Base-by-base conservation (phyloP, 1,140 invertebrate genomes). In the Stegodyphus mimosarum region DNA sequence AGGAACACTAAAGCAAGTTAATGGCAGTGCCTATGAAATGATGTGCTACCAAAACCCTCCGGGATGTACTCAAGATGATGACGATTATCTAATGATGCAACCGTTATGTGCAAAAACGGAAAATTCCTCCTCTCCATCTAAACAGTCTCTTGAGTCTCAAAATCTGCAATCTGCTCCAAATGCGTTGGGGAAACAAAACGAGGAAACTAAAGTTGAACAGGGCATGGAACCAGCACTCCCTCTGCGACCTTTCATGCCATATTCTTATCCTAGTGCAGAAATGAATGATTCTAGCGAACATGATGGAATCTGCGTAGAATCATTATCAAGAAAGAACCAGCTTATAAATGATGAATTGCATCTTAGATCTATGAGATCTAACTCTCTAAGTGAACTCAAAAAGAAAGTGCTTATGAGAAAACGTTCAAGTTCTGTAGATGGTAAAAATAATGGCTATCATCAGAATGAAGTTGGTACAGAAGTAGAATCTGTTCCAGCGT, bases 351-450 rank as follows among this genome's bases (percentile, higher is more conserved):
- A 86, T 48, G 83, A 86, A 15, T 33, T 86, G 1, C 71, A 83
- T 15, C 6, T 86, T 7, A 55, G 83, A 72, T 66, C 83, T 7
- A 78, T 78, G 75, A n/a, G 83, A 71, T 86, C 83, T 1, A 86
- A 86, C 53, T 86, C 83, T 15, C 15, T 86, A 15, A 86, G 83
- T 49, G 83, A 86, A 17, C 74, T 86, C 13, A 86, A 86, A 53
- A 86, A 86, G 18, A 86, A 77, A n/a, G 83, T 86, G 13, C 48
- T 86, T 5, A 77, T 86, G 75, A 77, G 83, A n/a, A 86, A 86
- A 33, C 63, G 83, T 70, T 86, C 83, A 6, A 77, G 83, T 64
- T 86, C 83, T 6, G 83, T 86, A 2, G 83, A 86, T 52, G 83
- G 83, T 11, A 86, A 86, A 53, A 78, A 77, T 49, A 86, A 86